Evolutionary conservation across 2,797 vertebrate species (phyloP).

Genomic region (Ispidina lecontei): DNA sequence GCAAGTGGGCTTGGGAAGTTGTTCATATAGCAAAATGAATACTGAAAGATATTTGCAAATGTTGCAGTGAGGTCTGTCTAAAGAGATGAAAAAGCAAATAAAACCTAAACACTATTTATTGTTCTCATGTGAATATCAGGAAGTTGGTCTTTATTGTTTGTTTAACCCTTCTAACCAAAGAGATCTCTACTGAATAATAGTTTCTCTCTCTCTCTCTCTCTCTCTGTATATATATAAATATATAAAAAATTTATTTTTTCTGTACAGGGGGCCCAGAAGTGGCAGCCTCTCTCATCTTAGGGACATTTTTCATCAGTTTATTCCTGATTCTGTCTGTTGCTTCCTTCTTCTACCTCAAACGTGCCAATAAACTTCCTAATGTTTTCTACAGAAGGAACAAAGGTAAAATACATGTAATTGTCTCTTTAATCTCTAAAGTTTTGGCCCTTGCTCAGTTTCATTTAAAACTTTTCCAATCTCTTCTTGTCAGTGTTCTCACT

Average conservation of each 20-base stretch:
- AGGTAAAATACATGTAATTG: conserved; percentile 81
- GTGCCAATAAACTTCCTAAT: conserved; percentile 88
- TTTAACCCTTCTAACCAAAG: neutral
- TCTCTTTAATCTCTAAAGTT: neutral
- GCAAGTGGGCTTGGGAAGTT: neutral
- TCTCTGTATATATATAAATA: neutral
- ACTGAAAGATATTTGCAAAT: neutral
- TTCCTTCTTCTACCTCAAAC: conserved; percentile 97
- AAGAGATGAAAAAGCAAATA: neutral
- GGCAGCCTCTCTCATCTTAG: conserved; percentile 91
- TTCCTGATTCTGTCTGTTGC: conserved; percentile 94
- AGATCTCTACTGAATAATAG: neutral
- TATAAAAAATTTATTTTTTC: neutral
- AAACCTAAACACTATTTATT: neutral
- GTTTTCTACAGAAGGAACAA: conserved; percentile 91
- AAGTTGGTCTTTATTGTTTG: neutral
- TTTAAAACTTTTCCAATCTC: neutral
- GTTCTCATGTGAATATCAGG: neutral
- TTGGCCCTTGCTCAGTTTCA: neutral
- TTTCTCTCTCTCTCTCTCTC: neutral
- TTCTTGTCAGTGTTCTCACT: neutral
- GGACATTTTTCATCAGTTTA: conserved; percentile 90
- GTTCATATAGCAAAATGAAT: neutral
- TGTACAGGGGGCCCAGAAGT: conserved; percentile 88
- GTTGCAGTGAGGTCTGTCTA: neutral